A percentile compares a stretch with the other conserved stretches of the same genome.
Evolutionary conservation across 2,888 invertebrate genomes (phyloP).

Genomic region (Caenorhabditis wallacei): DNA sequence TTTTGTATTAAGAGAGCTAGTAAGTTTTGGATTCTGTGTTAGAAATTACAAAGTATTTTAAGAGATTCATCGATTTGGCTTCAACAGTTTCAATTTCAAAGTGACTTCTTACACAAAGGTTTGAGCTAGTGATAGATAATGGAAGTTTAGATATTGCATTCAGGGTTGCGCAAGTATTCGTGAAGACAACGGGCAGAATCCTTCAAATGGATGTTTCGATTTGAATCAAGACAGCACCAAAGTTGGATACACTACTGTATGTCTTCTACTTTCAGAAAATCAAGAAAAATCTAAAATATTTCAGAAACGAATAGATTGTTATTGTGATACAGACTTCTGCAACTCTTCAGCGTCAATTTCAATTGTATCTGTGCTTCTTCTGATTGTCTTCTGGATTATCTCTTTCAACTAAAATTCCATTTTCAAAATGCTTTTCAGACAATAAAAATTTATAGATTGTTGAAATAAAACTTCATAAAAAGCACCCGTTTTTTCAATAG

Average conservation of each 20-base stretch:
- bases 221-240: slow-evolving; percentile 26
- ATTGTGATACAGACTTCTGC: slow-evolving; percentile 41
- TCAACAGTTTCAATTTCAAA: slow-evolving; percentile 48
- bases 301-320: slow-evolving; percentile 47
- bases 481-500: too few relatives aligned
- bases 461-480: too few relatives aligned
- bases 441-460: neutral
- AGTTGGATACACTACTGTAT: slow-evolving; percentile 35
- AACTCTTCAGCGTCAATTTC: slow-evolving; percentile 4
- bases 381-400: neutral
- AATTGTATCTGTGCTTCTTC: neutral
- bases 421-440: neutral
- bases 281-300: neutral
- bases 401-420: neutral
- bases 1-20: slow-evolving; percentile 57
- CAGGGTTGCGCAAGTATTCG: slow-evolving; percentile 35
- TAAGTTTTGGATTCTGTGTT: slow-evolving; percentile 4
- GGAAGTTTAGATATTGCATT: too few relatives aligned
- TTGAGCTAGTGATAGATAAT: too few relatives aligned
- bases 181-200: slow-evolving; percentile 28
- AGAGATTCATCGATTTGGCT: slow-evolving; percentile 41
- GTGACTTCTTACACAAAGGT: slow-evolving; percentile 48
- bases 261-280: neutral
- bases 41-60: slow-evolving; percentile 4
- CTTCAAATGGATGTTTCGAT: slow-evolving; percentile 29